Evolutionary conservation across 2,113 vertebrate species (phyloP).

Genomic region (Pomatostomus ruficeps): DNA sequence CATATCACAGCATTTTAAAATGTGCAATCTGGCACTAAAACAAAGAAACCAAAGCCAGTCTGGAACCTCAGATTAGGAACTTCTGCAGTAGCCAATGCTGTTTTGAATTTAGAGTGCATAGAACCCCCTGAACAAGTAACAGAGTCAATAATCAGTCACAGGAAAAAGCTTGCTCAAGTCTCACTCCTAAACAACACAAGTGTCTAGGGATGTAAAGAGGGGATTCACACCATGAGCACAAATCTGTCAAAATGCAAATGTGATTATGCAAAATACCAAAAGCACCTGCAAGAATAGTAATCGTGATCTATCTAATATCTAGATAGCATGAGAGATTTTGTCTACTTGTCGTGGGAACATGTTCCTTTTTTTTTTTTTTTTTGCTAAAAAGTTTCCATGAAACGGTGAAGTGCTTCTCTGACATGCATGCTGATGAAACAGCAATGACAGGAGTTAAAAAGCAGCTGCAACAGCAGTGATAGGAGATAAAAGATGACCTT

Average conservation of each 20-base stretch:
- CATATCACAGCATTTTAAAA: neutral
- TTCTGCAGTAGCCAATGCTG: neutral
- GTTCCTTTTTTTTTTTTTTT: neutral
- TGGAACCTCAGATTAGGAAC: neutral
- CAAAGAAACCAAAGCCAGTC: neutral
- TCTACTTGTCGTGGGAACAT: neutral
- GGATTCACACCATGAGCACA: conserved; percentile 7
- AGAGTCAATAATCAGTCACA: neutral
- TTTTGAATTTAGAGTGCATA: neutral
- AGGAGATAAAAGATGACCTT: neutral
- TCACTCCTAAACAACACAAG: neutral
- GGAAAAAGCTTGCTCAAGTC: neutral
- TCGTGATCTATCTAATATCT: neutral
- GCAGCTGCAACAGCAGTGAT: neutral
- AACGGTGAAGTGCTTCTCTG: neutral
- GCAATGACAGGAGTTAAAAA: neutral
- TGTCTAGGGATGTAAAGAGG: conserved; percentile 1
- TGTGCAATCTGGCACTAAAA: neutral
- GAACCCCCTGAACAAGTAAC: neutral
- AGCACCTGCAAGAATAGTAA: neutral
- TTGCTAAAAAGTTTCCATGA: neutral
- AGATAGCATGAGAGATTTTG: neutral
- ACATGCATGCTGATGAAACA: neutral
- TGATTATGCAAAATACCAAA: conserved; percentile 18
- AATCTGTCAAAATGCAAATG: conserved; percentile 39